Evolutionary conservation across 2,888 invertebrate genomes (phyloP), one percentile per base, ranked within the genome.

Genomic region (Magallana nippona): DNA sequence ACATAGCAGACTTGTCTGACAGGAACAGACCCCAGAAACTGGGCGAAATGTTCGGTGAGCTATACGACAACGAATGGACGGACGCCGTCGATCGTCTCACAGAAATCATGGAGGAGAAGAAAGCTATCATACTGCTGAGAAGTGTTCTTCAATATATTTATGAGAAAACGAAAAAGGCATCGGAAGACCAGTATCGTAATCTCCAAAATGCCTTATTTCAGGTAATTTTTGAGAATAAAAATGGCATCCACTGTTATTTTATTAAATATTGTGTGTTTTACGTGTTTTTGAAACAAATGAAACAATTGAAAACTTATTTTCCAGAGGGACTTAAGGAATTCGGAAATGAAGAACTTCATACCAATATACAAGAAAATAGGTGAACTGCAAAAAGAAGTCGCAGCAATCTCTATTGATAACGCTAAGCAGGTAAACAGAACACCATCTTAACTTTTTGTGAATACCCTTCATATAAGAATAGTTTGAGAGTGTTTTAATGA

Each of bases 321-420:
- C 2, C 13, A 71, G 71, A 71, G 71, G 32, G 71, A 71, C 71
- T 27, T 71, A 15, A 8, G 71, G 27, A 71, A 71, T 27, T 71
- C 71, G 22, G 71, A 71, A 32, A 71, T 32, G 32, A 71, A 71
- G 71, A 71, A 71, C 32, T 71, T 71, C 71, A 71, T 71, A 2
- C 27, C 10, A 3, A 71, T 71, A 22, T 71, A 71, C 71, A 71
- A 71, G 27, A 71, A 71, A 71, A 71, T 71, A 2, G 32, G 71
- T 27, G 71, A 71, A 71, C 2, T 71, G 32, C 71, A 71, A 15
- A 71, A 71, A 13, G 22, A 22, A 13, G 71, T 71, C 2, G 22
- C 27, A 2, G 27, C 19, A 15, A 13, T 71, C 3, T 71, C 71
- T 2, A 71, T 71, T 11, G 32, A 27, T 8, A 71, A 71, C 32